Percentiles rank a stretch among this genome's conserved stretches.
phyloP scores from a whole-genome alignment of 1,140 invertebrate genomes.

The Zaprionus kolodkinae region DNA sequence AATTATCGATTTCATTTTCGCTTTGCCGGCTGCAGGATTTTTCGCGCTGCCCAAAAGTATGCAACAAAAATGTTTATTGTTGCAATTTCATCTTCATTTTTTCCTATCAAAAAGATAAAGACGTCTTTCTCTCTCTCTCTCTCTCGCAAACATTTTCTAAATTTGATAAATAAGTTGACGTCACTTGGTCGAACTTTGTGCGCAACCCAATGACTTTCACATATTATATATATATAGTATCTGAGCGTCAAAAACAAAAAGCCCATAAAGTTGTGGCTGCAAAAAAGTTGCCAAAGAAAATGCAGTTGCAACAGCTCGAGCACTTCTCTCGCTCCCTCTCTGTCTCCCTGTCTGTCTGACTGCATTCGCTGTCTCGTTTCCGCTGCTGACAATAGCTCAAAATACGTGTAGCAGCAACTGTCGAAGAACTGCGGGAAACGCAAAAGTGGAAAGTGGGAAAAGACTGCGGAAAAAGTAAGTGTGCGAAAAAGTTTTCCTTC shows the following conservation, averaged over 20 bases:
- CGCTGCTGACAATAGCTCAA: constrained; percentile 66
- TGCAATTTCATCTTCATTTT: constrained; percentile 16
- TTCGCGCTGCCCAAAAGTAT: background rate
- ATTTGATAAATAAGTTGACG: constrained; percentile 59
- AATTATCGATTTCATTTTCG: constrained; percentile 9
- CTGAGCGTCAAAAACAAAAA: constrained; percentile 28
- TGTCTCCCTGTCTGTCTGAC: constrained; percentile 7
- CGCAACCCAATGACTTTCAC: constrained; percentile 40
- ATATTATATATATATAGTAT: constrained; percentile 24
- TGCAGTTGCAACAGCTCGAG: constrained; percentile 26
- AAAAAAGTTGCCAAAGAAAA: constrained; percentile 62
- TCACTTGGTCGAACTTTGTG: constrained; percentile 35
- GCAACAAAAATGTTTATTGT: background rate
- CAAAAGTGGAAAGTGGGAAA: background rate
- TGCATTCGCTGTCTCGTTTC: background rate
- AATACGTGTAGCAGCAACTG: constrained; percentile 62
- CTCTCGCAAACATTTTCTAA: constrained; percentile 42
- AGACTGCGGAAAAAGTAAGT: constrained; percentile 47
- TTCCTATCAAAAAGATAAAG: constrained; percentile 7
- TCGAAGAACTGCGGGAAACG: constrained; percentile 45
- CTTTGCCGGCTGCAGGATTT: background rate
- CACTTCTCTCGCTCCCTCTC: background rate
- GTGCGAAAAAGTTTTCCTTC: constrained; percentile 61
- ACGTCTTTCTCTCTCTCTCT: background rate
- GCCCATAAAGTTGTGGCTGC: constrained; percentile 46